These are phyloP conservation scores for Rhagoletis pomonella DNA, from an alignment of 1,140 invertebrate species.

Conservation along the genomic window DNA sequence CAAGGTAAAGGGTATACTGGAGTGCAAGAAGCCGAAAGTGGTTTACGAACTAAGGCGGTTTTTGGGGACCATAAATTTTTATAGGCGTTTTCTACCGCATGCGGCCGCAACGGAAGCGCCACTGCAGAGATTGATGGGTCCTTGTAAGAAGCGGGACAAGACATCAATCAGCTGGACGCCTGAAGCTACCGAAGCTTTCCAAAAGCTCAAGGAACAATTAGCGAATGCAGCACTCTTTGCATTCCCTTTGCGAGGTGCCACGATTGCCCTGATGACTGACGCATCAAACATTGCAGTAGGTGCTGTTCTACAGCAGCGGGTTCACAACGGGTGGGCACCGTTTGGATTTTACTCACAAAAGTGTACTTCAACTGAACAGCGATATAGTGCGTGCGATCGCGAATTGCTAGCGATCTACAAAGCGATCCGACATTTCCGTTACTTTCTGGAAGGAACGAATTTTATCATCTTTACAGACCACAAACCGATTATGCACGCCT, in stretches of 20 bases:
- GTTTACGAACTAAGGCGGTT: not conserved
- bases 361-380: not conserved
- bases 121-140: not conserved
- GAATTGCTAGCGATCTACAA: slow-evolving; percentile 25
- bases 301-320: not conserved
- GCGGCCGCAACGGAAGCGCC: not conserved
- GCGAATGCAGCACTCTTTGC: not conserved
- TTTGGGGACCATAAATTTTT: slow-evolving; percentile 17
- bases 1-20: not conserved
- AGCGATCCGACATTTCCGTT: slow-evolving; percentile 23
- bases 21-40: not conserved
- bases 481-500: slow-evolving; percentile 30
- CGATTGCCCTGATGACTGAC: not conserved
- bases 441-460: not conserved
- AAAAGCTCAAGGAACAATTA: slow-evolving; percentile 1
- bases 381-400: slow-evolving; percentile 47
- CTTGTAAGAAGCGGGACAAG: slow-evolving; percentile 25
- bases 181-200: not conserved
- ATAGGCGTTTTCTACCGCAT: slow-evolving; percentile 8
- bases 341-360: slow-evolving; percentile 33
- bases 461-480: slow-evolving; percentile 34
- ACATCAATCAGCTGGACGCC: not conserved
- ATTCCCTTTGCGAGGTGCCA: not conserved
- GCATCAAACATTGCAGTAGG: slow-evolving; percentile 12
- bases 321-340: not conserved